phyloP scores from a whole-genome alignment of 2,113 vertebrate species.

The Deroptyus accipitrinus region DNA sequence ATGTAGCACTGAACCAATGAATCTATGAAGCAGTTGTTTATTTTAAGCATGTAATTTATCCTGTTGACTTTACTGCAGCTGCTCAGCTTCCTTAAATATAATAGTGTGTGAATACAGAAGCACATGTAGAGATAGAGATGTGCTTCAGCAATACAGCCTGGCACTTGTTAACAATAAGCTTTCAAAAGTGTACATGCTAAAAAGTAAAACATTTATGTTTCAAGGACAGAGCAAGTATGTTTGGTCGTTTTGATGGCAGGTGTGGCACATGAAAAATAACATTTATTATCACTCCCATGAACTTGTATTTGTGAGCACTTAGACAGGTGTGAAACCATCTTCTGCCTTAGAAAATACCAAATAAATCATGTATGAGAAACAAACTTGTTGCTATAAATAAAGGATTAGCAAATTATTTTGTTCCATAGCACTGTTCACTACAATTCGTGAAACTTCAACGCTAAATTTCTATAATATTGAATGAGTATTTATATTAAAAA shows the following conservation, averaged over 20 bases:
- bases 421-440: neutral
- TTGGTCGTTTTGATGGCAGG: slow-evolving; percentile 6
- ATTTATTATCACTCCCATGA: slow-evolving; percentile 27
- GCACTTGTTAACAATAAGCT: neutral
- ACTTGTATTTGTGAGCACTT: slow-evolving; percentile 19
- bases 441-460: neutral
- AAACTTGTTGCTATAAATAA: slow-evolving; percentile 2
- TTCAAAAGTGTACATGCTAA: neutral
- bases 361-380: slow-evolving; percentile 23
- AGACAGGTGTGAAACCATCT: slow-evolving; percentile 12
- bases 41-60: neutral
- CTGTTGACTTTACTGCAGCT: neutral
- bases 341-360: slow-evolving; percentile 14
- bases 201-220: neutral
- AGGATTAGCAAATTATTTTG: neutral
- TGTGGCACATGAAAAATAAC: slow-evolving; percentile 41
- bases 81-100: neutral
- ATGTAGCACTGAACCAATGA: neutral
- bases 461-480: neutral
- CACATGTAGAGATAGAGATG: neutral
- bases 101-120: neutral
- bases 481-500: neutral
- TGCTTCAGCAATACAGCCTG: neutral
- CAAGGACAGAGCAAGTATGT: slow-evolving; percentile 15
- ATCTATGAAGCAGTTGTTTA: neutral